Base-by-base conservation (phyloP, 2,113 vertebrate genomes). In the Mohoua ochrocephala region DNA sequence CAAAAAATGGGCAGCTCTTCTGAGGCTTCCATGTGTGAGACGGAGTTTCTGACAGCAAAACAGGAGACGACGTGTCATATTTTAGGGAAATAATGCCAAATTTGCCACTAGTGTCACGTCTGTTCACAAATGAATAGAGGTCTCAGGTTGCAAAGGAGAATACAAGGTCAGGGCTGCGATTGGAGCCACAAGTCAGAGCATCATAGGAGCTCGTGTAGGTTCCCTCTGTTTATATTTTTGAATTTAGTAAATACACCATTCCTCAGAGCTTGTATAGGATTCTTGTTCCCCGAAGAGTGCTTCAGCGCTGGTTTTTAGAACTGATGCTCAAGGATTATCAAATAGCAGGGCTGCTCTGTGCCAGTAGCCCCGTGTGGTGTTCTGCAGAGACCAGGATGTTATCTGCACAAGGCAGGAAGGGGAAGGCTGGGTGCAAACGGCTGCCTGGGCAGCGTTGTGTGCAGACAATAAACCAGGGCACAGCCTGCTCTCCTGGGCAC, bases 401-500 rank as follows among this genome's bases (percentile, higher is more conserved):
- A 11, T 4, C 52, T 88, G 35, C 33, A 22, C 6, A 3, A 64
- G n/a, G 49, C 42, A 45, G 37, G 83, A 59, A n/a, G 28, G 28
- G n/a, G 15, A 33, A 27, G 30, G 33, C 42, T 26, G 41, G 15
- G 16, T 21, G 30, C 3, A 37, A 31, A 68, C 13, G 8, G 28
- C 42, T 45, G 18, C 3, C 2, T 37, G 74, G 39, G 22, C 64
- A 69, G 52, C 13, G 2, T 33, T 11, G 23, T 41, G 33, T 33
- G 37, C 78, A 74, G 41, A 22, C 28, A 33, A 2, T 31, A 42
- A 70, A 80, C 23, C 17, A 52, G 57, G 61, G 44, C 53, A 27
- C 23, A 35, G 4, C 42, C 42, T 39, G 23, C 70, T 59, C 41
- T 63, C n/a, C 52, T 68, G 60, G 42, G 16, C 1, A 0, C 3